These are phyloP conservation scores for Hemithea aestivaria DNA, from an alignment of 2,888 invertebrate species.

Conservation along the genomic window DNA sequence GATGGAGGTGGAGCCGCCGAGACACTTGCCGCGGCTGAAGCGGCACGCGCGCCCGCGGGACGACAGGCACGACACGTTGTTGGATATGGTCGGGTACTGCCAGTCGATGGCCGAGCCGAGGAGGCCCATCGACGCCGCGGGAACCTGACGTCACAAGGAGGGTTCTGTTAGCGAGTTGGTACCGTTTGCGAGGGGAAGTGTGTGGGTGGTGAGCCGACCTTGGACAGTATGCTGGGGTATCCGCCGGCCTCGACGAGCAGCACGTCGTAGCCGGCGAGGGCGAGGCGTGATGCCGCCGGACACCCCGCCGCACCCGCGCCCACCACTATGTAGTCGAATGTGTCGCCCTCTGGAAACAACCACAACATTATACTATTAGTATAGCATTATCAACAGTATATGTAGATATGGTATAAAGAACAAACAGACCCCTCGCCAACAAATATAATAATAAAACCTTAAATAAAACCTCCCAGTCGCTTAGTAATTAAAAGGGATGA, in stretches of 20 bases:
- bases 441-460: too few species aligned
- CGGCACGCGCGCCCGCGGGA: slow-evolving; percentile 38
- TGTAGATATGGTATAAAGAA: too few species aligned
- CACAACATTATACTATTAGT: too few species aligned
- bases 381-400: too few species aligned
- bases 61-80: slow-evolving; percentile 51
- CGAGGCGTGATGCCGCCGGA: slow-evolving; percentile 47
- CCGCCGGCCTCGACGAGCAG: slow-evolving; percentile 56
- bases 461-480: too few species aligned
- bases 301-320: slow-evolving; percentile 64
- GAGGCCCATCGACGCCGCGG: slow-evolving; percentile 32
- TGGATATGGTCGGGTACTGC: slow-evolving; percentile 47
- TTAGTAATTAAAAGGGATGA: too few species aligned
- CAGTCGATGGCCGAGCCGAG: slow-evolving; percentile 46
- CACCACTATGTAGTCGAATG: slow-evolving; percentile 73
- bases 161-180: too few species aligned
- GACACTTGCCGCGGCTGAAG: slow-evolving; percentile 51
- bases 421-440: too few species aligned
- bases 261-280: slow-evolving; percentile 40
- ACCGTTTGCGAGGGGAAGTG: too few species aligned
- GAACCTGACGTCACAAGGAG: slow-evolving; percentile 52
- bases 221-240: slow-evolving; percentile 34
- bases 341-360: slow-evolving; percentile 42
- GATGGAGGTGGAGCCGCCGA: slow-evolving; percentile 59
- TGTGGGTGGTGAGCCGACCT: too few species aligned